Base-by-base conservation (phyloP, 2,888 invertebrate genomes). In the Phorcus lineatus region DNA sequence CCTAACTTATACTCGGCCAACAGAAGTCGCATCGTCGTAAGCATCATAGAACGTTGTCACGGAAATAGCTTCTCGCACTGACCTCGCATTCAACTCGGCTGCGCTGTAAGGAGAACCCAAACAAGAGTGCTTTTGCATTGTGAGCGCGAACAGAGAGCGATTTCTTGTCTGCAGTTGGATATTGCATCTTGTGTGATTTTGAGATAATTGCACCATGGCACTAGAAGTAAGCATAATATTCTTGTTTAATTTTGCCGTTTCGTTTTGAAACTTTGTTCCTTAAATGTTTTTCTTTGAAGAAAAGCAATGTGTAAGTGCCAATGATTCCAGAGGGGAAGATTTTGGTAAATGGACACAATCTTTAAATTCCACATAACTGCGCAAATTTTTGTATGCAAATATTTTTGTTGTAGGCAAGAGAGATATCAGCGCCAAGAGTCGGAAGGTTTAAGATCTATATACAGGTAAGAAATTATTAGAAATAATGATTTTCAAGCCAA, bases 381-480 rank as follows among this genome's bases (percentile, higher is more conserved):
- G 47, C 19, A 57, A 19, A 19, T n/a, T 24, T 57, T 22, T 22
- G 19, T 57, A 57, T 24, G 24, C 11, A 9, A 19, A 19, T n/a
- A 24, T 36, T 47, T 62, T 75, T 78, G 47, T 88, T 87, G 77
- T 88, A 90, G 90, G 84, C 84, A 79, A 81, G 88, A 78, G 89
- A 89, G 84, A 88, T 91, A 76, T 90, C 88, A 75, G 87, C 90
- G 74, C 90, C 91, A 24, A 83, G 90, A 81, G 88, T 90, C 90
- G 96, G 96, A 55, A 95, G 96, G 86, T 95, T 96, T 74, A 95
- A 95, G 85, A 96, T 96, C 2, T 96, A 96, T 88, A 96, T 96
- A 31, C 96, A 96, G 95, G 96, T 96, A 93, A 94, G 94, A 78
- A 55, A 78, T 28, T 52, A 19, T 1, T 22, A 53, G 52, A n/a